Evolutionary conservation across 2,888 invertebrate genomes (phyloP).

Genomic region (Erannis defoliaria): DNA sequence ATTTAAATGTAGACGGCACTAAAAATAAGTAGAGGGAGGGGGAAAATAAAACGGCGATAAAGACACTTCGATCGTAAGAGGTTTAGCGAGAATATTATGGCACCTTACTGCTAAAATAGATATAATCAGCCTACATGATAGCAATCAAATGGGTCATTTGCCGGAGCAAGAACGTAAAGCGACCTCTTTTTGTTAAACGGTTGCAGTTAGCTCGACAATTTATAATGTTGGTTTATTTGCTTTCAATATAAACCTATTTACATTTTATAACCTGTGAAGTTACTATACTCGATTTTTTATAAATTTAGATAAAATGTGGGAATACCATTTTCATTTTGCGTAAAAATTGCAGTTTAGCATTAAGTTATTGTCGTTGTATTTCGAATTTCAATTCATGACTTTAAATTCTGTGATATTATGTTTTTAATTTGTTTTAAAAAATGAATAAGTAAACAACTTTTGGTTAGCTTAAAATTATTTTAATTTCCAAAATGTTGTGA

Average conservation of each 20-base stretch:
- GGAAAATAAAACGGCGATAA: conserved; percentile 63
- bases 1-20: conserved; percentile 37
- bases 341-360: background rate
- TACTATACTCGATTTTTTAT: background rate
- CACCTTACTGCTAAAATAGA: conserved; percentile 28
- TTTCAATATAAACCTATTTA: background rate
- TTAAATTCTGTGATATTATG: too few species aligned
- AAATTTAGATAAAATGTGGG: background rate
- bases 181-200: conserved; percentile 18
- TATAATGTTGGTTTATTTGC: conserved; percentile 11
- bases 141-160: conserved; percentile 30
- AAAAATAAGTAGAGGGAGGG: conserved; percentile 43
- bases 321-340: background rate
- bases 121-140: conserved; percentile 23
- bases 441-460: too few species aligned
- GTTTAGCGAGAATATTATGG: conserved; percentile 41
- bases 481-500: too few species aligned
- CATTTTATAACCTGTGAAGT: conserved; percentile 3
- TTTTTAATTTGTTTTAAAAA: too few species aligned
- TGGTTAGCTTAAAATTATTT: too few species aligned
- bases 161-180: conserved; percentile 6
- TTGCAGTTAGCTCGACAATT: conserved; percentile 14
- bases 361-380: too few species aligned
- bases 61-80: conserved; percentile 52
- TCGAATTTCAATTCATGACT: too few species aligned